Percentiles rank a stretch among this genome's conserved stretches.
Evolutionary conservation across 2,888 invertebrate genomes (phyloP).

Genomic region (Venustoraphidia nigricollis): DNA sequence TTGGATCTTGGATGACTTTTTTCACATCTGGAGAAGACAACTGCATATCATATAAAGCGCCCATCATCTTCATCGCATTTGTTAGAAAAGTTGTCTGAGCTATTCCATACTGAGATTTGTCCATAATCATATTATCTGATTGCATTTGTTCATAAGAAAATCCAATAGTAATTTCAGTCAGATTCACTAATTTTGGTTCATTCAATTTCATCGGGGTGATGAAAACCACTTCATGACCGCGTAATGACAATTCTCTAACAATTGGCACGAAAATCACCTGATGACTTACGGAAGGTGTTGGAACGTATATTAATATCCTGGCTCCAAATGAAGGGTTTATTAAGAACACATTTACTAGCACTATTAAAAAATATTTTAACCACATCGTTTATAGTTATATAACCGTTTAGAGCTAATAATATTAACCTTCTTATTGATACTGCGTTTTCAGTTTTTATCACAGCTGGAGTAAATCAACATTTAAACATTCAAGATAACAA

Average conservation of each 20-base stretch:
- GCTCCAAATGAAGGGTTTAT: slow-evolving; percentile 9
- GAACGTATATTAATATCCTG: slow-evolving; percentile 25
- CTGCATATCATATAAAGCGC: slow-evolving; percentile 7
- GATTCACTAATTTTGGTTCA: slow-evolving; percentile 16
- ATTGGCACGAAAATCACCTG: slow-evolving; percentile 28
- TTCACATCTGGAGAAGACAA: slow-evolving; percentile 7
- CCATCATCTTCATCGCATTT: too few species aligned
- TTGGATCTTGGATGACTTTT: slow-evolving; percentile 2
- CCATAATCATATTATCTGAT: slow-evolving; percentile 1
- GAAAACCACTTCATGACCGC: slow-evolving; percentile 30
- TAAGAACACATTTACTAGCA: too few species aligned
- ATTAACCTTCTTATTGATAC: too few species aligned
- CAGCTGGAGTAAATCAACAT: too few species aligned
- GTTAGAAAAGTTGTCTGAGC: too few species aligned
- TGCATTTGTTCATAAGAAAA: slow-evolving; percentile 16
- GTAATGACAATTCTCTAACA: slow-evolving; percentile 24
- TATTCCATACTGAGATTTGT: background rate
- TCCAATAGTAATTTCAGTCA: slow-evolving; percentile 25
- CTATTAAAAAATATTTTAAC: too few species aligned
- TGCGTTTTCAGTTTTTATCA: too few species aligned
- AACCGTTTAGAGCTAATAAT: too few species aligned
- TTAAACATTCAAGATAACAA: too few species aligned
- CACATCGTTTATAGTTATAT: too few species aligned
- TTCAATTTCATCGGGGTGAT: slow-evolving; percentile 27
- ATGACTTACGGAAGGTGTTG: slow-evolving; percentile 30